These are phyloP conservation scores for Bubo bubo DNA, from an alignment of 2,113 vertebrate genomes.

Conservation along the genomic window DNA sequence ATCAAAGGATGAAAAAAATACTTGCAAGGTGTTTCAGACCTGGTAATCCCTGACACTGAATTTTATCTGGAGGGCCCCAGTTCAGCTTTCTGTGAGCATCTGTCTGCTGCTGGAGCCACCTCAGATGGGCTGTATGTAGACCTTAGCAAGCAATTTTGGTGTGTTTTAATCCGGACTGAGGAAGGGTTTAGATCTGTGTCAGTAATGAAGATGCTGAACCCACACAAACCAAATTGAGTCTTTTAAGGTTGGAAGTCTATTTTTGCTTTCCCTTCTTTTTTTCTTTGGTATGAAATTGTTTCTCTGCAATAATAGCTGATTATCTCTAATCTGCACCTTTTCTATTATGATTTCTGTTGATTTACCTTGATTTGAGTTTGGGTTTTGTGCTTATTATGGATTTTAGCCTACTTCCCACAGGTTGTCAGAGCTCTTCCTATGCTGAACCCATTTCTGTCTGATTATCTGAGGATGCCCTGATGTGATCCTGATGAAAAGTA, in stretches of 20 bases:
- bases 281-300: conserved; percentile 4
- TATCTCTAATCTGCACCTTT: conserved; percentile 22
- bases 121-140: rapidly evolving
- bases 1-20: neutral
- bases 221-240: neutral
- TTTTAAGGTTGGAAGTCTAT: neutral
- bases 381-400: conserved; percentile 43
- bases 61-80: neutral
- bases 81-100: neutral
- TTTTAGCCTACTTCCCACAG: conserved; percentile 60
- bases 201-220: neutral
- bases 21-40: neutral
- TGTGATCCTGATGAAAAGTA: conserved; percentile 76
- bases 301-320: conserved; percentile 41
- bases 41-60: rapidly evolving
- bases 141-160: neutral
- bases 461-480: conserved; percentile 63
- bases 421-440: conserved; percentile 30
- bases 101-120: neutral
- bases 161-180: neutral
- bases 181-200: neutral
- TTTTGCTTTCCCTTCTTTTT: neutral
- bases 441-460: conserved; percentile 62
- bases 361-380: conserved; percentile 55
- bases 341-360: conserved; percentile 32